Percentiles rank a stretch among this genome's conserved stretches.
These are phyloP conservation scores for Scopus umbretta DNA, from an alignment of 2,113 vertebrate genomes.

Conservation along the genomic window DNA sequence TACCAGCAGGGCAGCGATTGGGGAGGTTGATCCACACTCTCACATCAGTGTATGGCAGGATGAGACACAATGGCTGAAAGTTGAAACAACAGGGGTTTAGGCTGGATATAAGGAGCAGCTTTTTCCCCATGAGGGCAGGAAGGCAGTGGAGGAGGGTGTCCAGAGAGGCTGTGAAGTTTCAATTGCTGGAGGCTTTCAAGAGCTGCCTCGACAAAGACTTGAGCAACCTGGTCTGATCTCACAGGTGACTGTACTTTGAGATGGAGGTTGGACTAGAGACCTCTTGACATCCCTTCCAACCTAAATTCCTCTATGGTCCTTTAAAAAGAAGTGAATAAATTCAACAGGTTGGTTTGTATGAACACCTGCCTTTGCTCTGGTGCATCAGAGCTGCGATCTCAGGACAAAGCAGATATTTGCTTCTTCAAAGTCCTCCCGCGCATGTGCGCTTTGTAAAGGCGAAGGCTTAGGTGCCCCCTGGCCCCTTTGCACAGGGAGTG, in stretches of 20 bases:
- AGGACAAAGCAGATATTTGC: not conserved
- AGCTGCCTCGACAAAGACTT: not conserved
- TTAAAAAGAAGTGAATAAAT: not conserved
- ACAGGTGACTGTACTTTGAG: not conserved
- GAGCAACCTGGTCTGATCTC: not conserved
- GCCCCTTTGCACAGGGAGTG: not conserved
- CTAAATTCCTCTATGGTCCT: not conserved
- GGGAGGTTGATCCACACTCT: not conserved
- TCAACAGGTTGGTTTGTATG: not conserved
- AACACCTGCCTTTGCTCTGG: not conserved
- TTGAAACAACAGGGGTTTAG: not conserved
- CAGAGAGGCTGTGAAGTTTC: not conserved
- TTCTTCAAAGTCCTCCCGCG: not conserved
- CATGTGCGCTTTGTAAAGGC: not conserved
- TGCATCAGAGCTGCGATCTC: not conserved
- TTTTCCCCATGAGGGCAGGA: not conserved
- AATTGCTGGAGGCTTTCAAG: not conserved
- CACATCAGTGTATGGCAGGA: not conserved
- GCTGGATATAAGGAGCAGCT: not conserved
- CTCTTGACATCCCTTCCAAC: not conserved
- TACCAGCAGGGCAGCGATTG: rapidly evolving
- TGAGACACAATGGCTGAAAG: not conserved
- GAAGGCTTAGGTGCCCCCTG: rapidly evolving
- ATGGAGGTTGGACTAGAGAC: not conserved
- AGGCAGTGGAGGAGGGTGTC: not conserved